Percentiles rank a stretch among this genome's conserved stretches.
Evolutionary conservation across 2,888 invertebrate genomes (phyloP).

Genomic region (Ommatoiulus sabulosus): DNA sequence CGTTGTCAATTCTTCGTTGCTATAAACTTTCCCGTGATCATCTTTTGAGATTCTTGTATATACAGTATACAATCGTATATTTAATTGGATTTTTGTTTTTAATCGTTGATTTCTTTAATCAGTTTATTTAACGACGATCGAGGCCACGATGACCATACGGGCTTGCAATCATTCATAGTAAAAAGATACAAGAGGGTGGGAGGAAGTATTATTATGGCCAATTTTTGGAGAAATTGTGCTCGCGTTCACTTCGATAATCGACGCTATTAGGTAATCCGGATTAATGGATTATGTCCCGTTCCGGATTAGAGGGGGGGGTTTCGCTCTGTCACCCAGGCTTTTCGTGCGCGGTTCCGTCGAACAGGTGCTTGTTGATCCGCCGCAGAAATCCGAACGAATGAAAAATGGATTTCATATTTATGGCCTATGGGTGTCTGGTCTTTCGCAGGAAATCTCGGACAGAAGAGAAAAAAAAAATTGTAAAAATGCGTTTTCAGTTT

Average conservation of each 20-base stretch:
- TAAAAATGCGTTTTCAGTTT: conserved; percentile 27
- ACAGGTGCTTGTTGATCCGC: conserved; percentile 15
- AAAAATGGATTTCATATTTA: conserved; percentile 28
- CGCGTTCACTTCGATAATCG: neutral
- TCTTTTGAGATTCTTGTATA: too few species aligned
- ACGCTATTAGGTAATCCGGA: neutral
- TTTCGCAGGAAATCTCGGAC: neutral
- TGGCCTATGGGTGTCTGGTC: conserved; percentile 5
- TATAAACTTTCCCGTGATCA: too few species aligned
- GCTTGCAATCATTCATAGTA: too few species aligned
- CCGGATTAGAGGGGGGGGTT: neutral
- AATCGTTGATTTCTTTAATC: too few species aligned
- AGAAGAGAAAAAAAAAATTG: neutral
- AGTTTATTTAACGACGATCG: too few species aligned
- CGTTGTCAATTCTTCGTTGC: too few species aligned
- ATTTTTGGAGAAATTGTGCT: neutral
- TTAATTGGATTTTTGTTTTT: too few species aligned
- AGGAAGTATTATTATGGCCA: too few species aligned
- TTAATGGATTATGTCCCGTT: neutral
- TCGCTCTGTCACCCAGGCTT: neutral
- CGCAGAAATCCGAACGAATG: conserved; percentile 2
- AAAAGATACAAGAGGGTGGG: too few species aligned
- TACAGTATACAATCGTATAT: too few species aligned
- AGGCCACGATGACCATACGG: too few species aligned
- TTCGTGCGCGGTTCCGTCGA: neutral